These are phyloP conservation scores for Dicrurus megarhynchus DNA, from an alignment of 2,113 vertebrate genomes.

Conservation along the genomic window DNA sequence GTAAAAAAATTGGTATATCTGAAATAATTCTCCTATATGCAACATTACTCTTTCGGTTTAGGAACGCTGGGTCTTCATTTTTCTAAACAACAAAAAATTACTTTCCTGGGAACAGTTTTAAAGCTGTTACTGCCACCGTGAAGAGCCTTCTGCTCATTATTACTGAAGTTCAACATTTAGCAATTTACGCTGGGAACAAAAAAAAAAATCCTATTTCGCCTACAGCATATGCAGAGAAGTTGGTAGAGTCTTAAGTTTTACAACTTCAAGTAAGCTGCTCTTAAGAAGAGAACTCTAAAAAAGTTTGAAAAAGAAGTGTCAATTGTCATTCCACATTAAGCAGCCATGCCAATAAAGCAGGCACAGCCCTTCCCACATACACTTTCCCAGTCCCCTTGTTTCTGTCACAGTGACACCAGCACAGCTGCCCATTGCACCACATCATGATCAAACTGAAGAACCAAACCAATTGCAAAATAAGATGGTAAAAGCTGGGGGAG, in stretches of 20 bases:
- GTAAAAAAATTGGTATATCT: not conserved
- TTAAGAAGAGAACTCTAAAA: not conserved
- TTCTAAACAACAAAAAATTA: not conserved
- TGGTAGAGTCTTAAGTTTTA: not conserved
- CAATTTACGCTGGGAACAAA: not conserved
- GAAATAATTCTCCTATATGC: not conserved
- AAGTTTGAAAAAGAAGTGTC: not conserved
- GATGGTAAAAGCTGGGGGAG: not conserved
- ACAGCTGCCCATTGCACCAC: not conserved
- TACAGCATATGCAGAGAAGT: not conserved
- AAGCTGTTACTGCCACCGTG: not conserved
- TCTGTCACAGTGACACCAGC: not conserved
- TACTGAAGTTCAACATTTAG: not conserved
- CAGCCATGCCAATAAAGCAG: not conserved
- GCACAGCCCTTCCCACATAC: not conserved
- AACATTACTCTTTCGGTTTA: not conserved
- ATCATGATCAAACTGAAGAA: not conserved
- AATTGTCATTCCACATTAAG: not conserved
- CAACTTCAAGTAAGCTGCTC: not conserved
- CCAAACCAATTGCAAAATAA: not conserved
- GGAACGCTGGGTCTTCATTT: not conserved
- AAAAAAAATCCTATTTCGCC: not conserved
- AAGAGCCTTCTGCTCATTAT: not conserved
- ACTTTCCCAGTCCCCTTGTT: not conserved
- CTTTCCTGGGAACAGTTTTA: not conserved